Evolutionary conservation across 2,797 vertebrate species (phyloP), one percentile per base, ranked within the genome.

Genomic region (Ispidina lecontei): DNA sequence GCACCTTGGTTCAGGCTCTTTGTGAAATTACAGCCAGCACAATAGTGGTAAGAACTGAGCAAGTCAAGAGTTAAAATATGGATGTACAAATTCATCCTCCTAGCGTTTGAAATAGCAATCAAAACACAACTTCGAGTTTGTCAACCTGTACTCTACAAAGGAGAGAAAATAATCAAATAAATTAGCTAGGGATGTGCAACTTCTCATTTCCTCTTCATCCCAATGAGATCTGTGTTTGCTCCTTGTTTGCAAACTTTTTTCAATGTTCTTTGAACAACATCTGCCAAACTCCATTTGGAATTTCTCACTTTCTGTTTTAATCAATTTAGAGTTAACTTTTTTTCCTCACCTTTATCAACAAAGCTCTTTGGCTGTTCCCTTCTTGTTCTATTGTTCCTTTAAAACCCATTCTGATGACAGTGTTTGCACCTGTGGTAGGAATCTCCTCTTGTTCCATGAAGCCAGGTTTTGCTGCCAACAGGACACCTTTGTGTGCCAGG

Each of bases 281-380:
- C 95, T 94, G 93, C 71, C 85, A 58, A 65, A 87, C 77, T 92
- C 84, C 82, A 63, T 46, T 96, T 93, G 84, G 86, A 87, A 89
- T 85, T 69, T 29, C 69, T 94, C 77, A 77, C 58, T 65, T 85
- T 54, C 20, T 58, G 21, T 52, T 88, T 80, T 46, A 70, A 87
- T 80, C 26, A 56, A 76, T 81, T 81, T 68, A 69, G 43, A 72
- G 63, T n/a, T 81, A 91, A 89, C 56, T 74, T 91, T 74, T 29
- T 39, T 39, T 39, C 25, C 37, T 70, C 26, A 86, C 65, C 28
- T 51, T 67, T 60, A 39, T 47, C 10, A 54, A 26, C 37, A 9
- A 10, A 80, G 65, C 59, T 46, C 52, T 84, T 79, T 14, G 44
- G 25, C 43, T 14, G 5, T 59, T 91, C 17, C 18, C 35, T 37